These are phyloP conservation scores for Drosophila mercatorum DNA, from an alignment of 2,888 invertebrate species.

Conservation along the genomic window DNA sequence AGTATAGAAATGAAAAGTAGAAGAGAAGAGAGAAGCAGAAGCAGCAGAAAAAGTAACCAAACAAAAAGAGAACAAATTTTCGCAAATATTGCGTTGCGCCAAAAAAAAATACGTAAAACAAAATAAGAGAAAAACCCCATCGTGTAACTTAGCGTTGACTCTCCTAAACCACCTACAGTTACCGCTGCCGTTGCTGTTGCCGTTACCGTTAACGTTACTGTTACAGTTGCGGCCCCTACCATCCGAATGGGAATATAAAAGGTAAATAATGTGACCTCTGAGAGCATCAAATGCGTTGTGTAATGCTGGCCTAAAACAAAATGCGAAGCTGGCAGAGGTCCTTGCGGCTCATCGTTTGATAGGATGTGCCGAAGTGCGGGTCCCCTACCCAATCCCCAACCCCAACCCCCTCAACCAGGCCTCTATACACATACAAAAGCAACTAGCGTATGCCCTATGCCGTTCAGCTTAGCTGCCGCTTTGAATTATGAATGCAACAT, in stretches of 20 bases:
- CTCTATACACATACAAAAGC: slow-evolving; percentile 24
- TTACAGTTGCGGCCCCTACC: slow-evolving; percentile 27
- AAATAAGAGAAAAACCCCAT: slow-evolving; percentile 16
- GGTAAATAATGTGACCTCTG: slow-evolving; percentile 80
- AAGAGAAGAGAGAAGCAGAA: background rate
- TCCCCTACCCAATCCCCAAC: background rate
- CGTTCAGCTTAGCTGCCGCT: slow-evolving; percentile 15
- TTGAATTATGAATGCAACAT: slow-evolving; percentile 73
- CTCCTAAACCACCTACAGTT: slow-evolving; percentile 1
- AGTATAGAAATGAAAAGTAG: background rate
- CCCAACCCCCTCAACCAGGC: background rate
- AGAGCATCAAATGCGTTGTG: slow-evolving; percentile 79
- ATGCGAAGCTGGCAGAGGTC: slow-evolving; percentile 26
- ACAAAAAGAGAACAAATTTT: slow-evolving; percentile 25
- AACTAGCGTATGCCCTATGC: slow-evolving; percentile 32
- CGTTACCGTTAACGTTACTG: slow-evolving; percentile 33
- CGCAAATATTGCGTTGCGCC: slow-evolving; percentile 45
- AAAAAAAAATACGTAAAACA: background rate
- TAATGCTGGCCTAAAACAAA: slow-evolving; percentile 70
- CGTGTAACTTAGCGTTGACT: slow-evolving; percentile 36
- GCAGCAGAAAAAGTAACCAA: slow-evolving; percentile 4
- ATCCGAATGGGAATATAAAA: slow-evolving; percentile 77
- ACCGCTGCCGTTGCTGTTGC: background rate
- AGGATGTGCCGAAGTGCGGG: slow-evolving; percentile 51
- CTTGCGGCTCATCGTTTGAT: slow-evolving; percentile 48